These are phyloP conservation scores for Drosophila nr. perissopoda DNA, from an alignment of 2,888 invertebrate species.

Conservation along the genomic window DNA sequence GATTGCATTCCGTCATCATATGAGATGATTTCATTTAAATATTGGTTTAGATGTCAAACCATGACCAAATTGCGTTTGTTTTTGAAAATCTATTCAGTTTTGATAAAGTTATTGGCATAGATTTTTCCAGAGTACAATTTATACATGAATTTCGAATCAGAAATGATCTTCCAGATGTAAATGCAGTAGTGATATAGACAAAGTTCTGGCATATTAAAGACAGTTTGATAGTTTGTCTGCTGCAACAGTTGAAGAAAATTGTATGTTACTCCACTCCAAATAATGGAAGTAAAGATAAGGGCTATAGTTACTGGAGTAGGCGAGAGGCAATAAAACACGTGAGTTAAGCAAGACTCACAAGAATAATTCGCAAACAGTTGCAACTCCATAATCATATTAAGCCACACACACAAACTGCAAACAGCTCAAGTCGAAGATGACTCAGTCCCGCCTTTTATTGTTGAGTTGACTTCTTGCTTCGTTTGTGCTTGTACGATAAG, in stretches of 20 bases:
- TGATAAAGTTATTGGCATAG: neutral
- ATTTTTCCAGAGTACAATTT: too few relatives aligned
- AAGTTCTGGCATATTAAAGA: neutral
- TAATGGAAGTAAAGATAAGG: too few relatives aligned
- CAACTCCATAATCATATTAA: neutral
- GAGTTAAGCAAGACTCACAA: neutral
- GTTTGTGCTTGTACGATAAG: constrained; percentile 1
- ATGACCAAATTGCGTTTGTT: neutral
- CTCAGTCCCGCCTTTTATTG: neutral
- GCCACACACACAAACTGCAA: neutral
- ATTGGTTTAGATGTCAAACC: neutral
- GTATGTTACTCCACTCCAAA: too few relatives aligned
- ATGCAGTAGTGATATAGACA: too few relatives aligned
- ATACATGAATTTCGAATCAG: too few relatives aligned
- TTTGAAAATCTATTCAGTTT: neutral
- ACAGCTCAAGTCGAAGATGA: constrained; percentile 2
- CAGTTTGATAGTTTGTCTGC: constrained; percentile 11
- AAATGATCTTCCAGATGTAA: too few relatives aligned
- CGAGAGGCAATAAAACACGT: neutral
- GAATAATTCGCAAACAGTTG: constrained; percentile 16
- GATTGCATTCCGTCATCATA: neutral
- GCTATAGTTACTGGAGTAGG: neutral
- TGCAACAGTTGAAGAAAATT: neutral
- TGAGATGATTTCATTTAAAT: neutral
- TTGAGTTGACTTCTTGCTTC: neutral